Base-by-base conservation (phyloP, 2,888 invertebrate genomes). In the Rhabditophanes sp. region DNA sequence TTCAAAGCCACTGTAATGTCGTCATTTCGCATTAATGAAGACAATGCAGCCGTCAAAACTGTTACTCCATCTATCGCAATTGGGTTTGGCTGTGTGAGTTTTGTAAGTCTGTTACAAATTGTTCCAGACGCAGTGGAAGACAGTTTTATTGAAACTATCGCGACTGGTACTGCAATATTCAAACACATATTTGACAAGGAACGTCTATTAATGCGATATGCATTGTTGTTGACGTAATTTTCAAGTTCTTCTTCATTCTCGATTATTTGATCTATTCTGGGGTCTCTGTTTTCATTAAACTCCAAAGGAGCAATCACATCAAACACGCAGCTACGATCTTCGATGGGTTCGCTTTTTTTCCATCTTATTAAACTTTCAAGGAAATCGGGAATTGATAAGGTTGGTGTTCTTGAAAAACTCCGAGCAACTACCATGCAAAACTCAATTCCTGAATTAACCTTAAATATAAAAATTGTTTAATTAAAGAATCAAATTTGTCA, bases 201-300 rank as follows among this genome's bases (percentile, higher is more conserved):
- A 4, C 26, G 18, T 25, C 25, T 35, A 20, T 37, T 37, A 23
- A 35, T 21, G 16, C 22, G 36, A 15, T 25, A 32, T 3, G 37
- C 37, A 25, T 20, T 31, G 3, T 20, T 20, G 12, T 9, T 25
- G 25, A 20, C 12, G 23, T 14, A 19, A 23, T 21, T n/a, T 25
- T 31, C 31, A 14, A 21, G 31, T 25, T 20, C 8, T 22, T 9
- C 9, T 9, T n/a, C 14, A 31, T 19, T 5, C 29, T 29, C 4
- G 11, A 5, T 19, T 25, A 14, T 7, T 11, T 25, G 17, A 23
- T 20, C 25, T 25, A 12, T 31, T 17, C 9, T 17, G 20, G 26
- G 37, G 19, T 37, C 37, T 25, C 37, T 35, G 33, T 37, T 36
- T 22, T 37, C 37, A 20, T n/a, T n/a, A n/a, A n/a, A n/a, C n/a